Evolutionary conservation across 2,113 vertebrate species (phyloP).

Genomic region (Barnardius zonarius): DNA sequence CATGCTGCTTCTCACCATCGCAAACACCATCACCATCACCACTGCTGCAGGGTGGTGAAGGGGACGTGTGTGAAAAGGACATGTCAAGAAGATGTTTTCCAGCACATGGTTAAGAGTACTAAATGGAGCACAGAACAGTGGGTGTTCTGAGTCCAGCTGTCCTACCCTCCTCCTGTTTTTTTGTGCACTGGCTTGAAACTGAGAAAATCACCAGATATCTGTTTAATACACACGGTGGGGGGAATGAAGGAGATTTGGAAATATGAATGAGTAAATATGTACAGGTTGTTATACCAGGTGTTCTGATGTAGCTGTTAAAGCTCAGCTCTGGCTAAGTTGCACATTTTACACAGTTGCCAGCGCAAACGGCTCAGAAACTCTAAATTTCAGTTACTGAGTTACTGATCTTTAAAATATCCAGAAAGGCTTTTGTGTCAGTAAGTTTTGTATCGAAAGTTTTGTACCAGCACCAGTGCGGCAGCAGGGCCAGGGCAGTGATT

Average conservation of each 20-base stretch:
- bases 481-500: background rate
- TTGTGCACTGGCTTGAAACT: background rate
- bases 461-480: background rate
- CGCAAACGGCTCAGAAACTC: background rate
- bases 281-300: background rate
- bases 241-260: background rate
- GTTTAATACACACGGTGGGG: background rate
- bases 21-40: background rate
- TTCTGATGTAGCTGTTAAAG: background rate
- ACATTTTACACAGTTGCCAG: fast-evolving
- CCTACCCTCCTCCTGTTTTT: fast-evolving
- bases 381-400: background rate
- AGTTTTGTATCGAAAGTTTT: background rate
- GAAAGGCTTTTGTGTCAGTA: background rate
- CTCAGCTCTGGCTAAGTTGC: background rate
- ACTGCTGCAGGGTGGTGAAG: background rate
- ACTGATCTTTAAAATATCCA: background rate
- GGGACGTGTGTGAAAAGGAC: background rate
- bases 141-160: background rate
- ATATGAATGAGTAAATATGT: background rate
- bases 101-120: fast-evolving
- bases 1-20: background rate
- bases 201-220: background rate
- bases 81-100: background rate
- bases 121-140: background rate